These are phyloP conservation scores for Mechanitis messenoides DNA, from an alignment of 2,888 invertebrate genomes.

Conservation along the genomic window DNA sequence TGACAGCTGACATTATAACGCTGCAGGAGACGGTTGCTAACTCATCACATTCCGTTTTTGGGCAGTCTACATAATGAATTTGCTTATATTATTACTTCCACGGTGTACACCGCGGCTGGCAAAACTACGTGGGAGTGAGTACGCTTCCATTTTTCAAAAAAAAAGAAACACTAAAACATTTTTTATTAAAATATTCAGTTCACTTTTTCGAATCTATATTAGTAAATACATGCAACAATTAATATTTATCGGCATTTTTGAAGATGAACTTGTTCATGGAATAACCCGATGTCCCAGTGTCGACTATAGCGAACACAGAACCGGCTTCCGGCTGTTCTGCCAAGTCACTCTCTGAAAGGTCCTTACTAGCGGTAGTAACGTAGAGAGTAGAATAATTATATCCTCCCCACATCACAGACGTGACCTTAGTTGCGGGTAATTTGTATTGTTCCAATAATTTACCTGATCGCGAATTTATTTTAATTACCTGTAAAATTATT, in stretches of 20 bases:
- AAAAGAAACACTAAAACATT: too few species aligned
- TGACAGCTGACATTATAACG: too few species aligned
- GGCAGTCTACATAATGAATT: too few species aligned
- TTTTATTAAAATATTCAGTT: too few species aligned
- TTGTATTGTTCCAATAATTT: slow-evolving; percentile 74
- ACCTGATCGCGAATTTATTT: slow-evolving; percentile 75
- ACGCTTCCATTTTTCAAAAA: too few species aligned
- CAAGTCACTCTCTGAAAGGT: slow-evolving; percentile 48
- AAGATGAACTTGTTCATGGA: slow-evolving; percentile 63
- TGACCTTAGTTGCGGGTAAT: slow-evolving; percentile 78
- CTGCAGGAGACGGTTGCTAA: too few species aligned
- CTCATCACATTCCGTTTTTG: too few species aligned
- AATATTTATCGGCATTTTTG: slow-evolving; percentile 52
- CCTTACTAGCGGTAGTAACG: slow-evolving; percentile 78
- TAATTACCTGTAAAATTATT: slow-evolving; percentile 41
- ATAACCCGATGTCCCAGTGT: slow-evolving; percentile 62
- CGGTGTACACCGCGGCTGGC: too few species aligned
- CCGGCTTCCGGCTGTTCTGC: slow-evolving; percentile 71
- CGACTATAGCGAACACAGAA: slow-evolving; percentile 66
- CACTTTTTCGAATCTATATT: too few species aligned
- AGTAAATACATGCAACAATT: slow-evolving; percentile 9
- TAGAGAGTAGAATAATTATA: slow-evolving; percentile 28
- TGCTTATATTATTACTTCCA: too few species aligned
- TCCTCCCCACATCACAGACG: slow-evolving; percentile 69
- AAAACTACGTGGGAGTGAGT: too few species aligned